Evolutionary conservation across 2,797 vertebrate species (phyloP).

Genomic region (Chaetophractus vellerosus): DNA sequence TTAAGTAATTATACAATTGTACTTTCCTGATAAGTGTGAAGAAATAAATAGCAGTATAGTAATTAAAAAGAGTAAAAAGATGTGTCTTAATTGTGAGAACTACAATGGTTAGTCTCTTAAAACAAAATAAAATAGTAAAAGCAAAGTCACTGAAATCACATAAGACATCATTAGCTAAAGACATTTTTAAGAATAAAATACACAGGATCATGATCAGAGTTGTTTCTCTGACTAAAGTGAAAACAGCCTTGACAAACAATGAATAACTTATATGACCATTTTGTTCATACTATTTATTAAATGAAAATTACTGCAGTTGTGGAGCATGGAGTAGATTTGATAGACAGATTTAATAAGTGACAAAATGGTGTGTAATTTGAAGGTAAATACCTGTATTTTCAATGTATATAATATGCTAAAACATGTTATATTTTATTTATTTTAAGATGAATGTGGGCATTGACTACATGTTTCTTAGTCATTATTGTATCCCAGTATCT

Average conservation of each 20-base stretch:
- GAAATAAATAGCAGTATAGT: slow-evolving; percentile 20
- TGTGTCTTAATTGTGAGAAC: not conserved
- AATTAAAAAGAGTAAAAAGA: not conserved
- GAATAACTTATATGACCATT: not conserved
- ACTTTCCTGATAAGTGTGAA: not conserved
- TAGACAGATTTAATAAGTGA: not conserved
- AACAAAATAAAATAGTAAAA: slow-evolving; percentile 16
- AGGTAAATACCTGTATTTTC: not conserved
- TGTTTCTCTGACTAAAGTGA: slow-evolving; percentile 18
- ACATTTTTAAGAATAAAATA: slow-evolving; percentile 44
- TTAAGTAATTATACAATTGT: not conserved
- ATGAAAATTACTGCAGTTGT: not conserved
- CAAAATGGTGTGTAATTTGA: not conserved
- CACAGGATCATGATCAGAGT: not conserved
- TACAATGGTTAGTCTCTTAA: not conserved
- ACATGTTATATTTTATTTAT: not conserved
- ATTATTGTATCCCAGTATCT: not conserved
- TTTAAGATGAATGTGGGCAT: not conserved
- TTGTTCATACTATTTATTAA: not conserved
- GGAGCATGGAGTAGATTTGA: not conserved
- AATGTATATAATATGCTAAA: not conserved
- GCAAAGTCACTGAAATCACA: not conserved
- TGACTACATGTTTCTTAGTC: not conserved
- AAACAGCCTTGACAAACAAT: slow-evolving; percentile 39
- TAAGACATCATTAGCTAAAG: not conserved